These are phyloP conservation scores for Danio choprae DNA, from an alignment of 2,797 vertebrate genomes.

Conservation along the genomic window DNA sequence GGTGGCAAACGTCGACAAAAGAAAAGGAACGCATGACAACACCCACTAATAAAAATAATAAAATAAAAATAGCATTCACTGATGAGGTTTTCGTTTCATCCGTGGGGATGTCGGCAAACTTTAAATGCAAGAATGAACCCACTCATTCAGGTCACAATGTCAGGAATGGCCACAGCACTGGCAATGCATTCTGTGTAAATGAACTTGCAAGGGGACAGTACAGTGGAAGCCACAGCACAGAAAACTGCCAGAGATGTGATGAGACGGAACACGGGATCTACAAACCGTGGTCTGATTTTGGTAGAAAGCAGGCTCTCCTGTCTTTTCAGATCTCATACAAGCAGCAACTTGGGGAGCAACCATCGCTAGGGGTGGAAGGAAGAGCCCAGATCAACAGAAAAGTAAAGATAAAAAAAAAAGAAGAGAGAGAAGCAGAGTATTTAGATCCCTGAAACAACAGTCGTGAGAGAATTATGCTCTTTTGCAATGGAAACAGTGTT, in stretches of 20 bases:
- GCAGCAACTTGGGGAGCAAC: slow-evolving; percentile 97
- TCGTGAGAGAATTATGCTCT: slow-evolving; percentile 75
- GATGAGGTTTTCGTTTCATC: slow-evolving; percentile 46
- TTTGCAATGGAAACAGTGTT: slow-evolving; percentile 82
- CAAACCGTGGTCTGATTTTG: slow-evolving; percentile 99
- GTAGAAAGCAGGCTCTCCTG: slow-evolving; percentile 98
- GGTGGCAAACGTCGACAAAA: slow-evolving; percentile 21
- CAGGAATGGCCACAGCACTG: slow-evolving; percentile 56
- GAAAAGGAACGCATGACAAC: slow-evolving; percentile 22
- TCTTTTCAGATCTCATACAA: slow-evolving; percentile 99
- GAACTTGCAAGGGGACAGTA: slow-evolving; percentile 86
- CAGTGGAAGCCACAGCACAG: slow-evolving; percentile 90
- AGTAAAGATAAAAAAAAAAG: slow-evolving; percentile 76
- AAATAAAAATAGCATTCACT: slow-evolving; percentile 30
- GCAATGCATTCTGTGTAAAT: slow-evolving; percentile 80
- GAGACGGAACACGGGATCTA: slow-evolving; percentile 77
- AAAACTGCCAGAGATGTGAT: slow-evolving; percentile 86
- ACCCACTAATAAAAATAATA: background rate
- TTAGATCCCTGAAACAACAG: slow-evolving; percentile 85
- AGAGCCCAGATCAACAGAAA: slow-evolving; percentile 72
- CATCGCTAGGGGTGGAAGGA: slow-evolving; percentile 91
- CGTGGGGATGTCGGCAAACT: slow-evolving; percentile 46
- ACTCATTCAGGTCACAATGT: slow-evolving; percentile 56
- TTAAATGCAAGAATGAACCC: slow-evolving; percentile 61
- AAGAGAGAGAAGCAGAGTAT: slow-evolving; percentile 89